Percentiles rank a stretch among this genome's conserved stretches.
Conservation (phyloP, 2,888 invertebrate genomes). For the Parnassius smintheus region DNA sequence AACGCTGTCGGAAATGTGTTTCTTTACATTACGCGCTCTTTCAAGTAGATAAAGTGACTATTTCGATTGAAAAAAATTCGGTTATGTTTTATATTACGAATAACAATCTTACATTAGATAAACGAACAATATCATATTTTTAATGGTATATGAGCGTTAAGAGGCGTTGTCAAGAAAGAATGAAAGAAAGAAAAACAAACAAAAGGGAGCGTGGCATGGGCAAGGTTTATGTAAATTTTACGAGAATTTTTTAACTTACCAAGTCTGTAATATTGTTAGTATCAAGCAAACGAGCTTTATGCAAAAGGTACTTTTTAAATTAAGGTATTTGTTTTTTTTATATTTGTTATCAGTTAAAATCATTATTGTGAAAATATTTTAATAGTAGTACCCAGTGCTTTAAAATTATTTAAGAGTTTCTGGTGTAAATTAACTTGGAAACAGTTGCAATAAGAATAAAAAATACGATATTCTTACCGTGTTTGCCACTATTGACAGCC, state of each 20-base stretch:
- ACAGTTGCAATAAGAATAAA: too few relatives aligned
- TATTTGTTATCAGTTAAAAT: too few relatives aligned
- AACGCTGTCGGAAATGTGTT: constrained; percentile 10
- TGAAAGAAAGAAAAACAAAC: constrained; percentile 54
- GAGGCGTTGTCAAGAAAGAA: constrained; percentile 44
- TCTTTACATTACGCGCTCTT: constrained; percentile 4
- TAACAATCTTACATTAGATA: constrained; percentile 29
- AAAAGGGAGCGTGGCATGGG: constrained; percentile 56
- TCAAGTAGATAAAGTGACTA: constrained; percentile 12
- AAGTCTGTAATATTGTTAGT: constrained; percentile 71
- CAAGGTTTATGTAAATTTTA: constrained; percentile 76
- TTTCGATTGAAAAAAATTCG: constrained; percentile 1
- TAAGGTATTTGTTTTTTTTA: constrained; percentile 7
- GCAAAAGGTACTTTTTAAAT: constrained; percentile 52
- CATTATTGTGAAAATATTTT: too few relatives aligned
- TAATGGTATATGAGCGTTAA: not conserved
- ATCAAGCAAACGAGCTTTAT: constrained; percentile 60
- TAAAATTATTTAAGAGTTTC: too few relatives aligned
- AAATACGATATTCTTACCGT: constrained; percentile 49
- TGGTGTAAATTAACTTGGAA: not conserved
- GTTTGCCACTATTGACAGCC: constrained; percentile 74
- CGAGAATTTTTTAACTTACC: constrained; percentile 69
- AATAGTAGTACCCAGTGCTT: too few relatives aligned
- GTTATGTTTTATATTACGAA: constrained; percentile 38
- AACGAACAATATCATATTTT: not conserved